Base-by-base conservation (phyloP, 2,797 vertebrate genomes). In the Pangasius macronema region DNA sequence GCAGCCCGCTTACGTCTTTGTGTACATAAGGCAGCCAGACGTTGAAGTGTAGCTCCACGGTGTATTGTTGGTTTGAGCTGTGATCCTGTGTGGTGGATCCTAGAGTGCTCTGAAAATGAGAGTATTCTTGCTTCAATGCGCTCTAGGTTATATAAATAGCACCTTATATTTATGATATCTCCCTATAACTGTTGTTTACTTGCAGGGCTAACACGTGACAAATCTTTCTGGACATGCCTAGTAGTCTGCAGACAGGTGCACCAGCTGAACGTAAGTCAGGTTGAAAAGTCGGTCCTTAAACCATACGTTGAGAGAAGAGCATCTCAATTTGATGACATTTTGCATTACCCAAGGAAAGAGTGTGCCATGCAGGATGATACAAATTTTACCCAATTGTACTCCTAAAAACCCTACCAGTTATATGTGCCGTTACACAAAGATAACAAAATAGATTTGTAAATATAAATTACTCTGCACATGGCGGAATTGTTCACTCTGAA, bases 11-110 rank as follows among this genome's bases (percentile, higher is more conserved):
- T 85, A 85, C 67, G 61, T 87, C 83, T 91, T 90, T 90, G 85
- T 90, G 82, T 91, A 89, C 89, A 88, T 89, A 89, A 90, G 86
- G 87, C 80, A 83, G 72, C 85, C 86, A 87, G 82, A 88, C 85
- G 79, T 84, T 85, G 63, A 90, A 85, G 85, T 76, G 82, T 80
- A 65, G 72, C 76, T 76, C 82, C 53, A 83, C 51, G n/a, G 53
- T 80, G 42, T 70, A 65, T 83, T 72, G 83, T 68, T 75, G 67
- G 39, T 83, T 68, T 68, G 22, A 49, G 73, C 53, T 84, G 30
- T 57, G 59, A 80, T 79, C 46, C 72, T 49, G n/a, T 68, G 33
- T 39, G 22, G 39, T 67, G 65, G 73, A 77, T 75, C 30, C 39
- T 82, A 30, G 13, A 46, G 24, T 42, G 1, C 27, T 75, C 68